A percentile compares a stretch with the other conserved stretches of the same genome.
Evolutionary conservation across 2,888 invertebrate genomes (phyloP).

Genomic region (Apotomis turbidana): DNA sequence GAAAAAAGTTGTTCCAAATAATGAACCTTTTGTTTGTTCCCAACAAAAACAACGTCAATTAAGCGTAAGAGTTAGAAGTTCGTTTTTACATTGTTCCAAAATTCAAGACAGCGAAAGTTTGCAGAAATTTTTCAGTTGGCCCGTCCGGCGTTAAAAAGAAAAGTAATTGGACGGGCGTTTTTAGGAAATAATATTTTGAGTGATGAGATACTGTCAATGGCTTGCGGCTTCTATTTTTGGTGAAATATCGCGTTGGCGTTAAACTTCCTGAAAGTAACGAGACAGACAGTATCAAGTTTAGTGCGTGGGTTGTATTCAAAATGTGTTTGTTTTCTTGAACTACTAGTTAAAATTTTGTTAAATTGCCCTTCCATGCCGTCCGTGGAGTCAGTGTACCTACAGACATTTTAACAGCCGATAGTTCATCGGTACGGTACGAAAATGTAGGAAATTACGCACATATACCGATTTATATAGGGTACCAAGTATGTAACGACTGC

Average conservation of each 20-base stretch:
- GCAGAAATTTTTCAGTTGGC: constrained; percentile 17
- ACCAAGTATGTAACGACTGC: too few species aligned
- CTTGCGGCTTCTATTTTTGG: constrained; percentile 21
- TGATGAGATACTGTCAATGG: constrained; percentile 23
- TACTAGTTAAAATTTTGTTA: background rate
- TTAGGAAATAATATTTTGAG: constrained; percentile 29
- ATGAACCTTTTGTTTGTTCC: constrained; percentile 40
- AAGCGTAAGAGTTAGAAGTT: constrained; percentile 38
- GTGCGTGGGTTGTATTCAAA: background rate
- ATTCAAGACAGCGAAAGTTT: constrained; percentile 38
- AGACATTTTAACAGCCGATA: too few species aligned
- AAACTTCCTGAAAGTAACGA: background rate
- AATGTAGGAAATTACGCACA: too few species aligned
- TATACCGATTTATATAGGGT: too few species aligned
- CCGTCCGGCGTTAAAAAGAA: constrained; percentile 33
- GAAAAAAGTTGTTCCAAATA: constrained; percentile 41
- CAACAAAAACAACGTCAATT: constrained; percentile 42
- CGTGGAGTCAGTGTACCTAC: too few species aligned
- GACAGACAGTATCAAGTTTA: constrained; percentile 7
- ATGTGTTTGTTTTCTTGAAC: background rate
- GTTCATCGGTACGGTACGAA: too few species aligned
- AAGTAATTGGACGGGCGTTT: constrained; percentile 34
- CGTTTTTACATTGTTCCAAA: constrained; percentile 39
- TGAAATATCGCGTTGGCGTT: constrained; percentile 12
- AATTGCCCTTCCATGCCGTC: background rate